Evolutionary conservation across 35 echinoderm and acorn worm species (phyloP), one percentile per base, ranked within the genome.

Genomic region (Chiridota heheva): DNA sequence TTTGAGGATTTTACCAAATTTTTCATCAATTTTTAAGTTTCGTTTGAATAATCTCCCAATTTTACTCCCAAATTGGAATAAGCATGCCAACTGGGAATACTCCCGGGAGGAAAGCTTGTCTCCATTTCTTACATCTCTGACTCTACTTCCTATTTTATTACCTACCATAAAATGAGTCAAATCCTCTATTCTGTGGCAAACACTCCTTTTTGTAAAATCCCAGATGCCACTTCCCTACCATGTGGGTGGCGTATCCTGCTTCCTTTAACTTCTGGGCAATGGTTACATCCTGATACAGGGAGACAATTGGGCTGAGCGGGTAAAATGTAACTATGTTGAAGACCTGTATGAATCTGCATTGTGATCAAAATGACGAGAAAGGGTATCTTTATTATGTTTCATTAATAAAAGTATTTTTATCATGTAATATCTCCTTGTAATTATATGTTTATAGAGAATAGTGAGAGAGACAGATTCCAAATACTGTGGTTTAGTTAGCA

Each of bases 171-270:
- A 90, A 89, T 45, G 92, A 65, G 31, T 96, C 86, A 83, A 98
- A 98, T 28, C 95, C 95, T 49, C 89, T 73, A 28, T 88, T 77
- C n/a, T 84, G 91, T 36, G 95, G 95, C 72, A 86, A 77, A 70
- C 95, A 98, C 6, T 74, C 80, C 31, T 85, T 87, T 64, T 91
- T 98, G 47, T 91, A 89, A 32, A 92, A 88, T 13, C 95, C 95
- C 8, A 98, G 73, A 77, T 98, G 95, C 95, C 95, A 98, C 65
- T 98, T 98, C 33, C 95, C 95, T 33, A 91, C 89, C 32, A 91
- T 76, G 49, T 98, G 89, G 24, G 89, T 92, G 2, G 79, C 80
- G 60, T 98, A 98, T 22, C 89, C 95, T 10, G 76, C 63, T 29
- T 85, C 81, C 30, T 81, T 88, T 28, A 98, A 69, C 33, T 73